Conservation (phyloP, 1,140 invertebrate species). For the Halictus rubicundus region DNA sequence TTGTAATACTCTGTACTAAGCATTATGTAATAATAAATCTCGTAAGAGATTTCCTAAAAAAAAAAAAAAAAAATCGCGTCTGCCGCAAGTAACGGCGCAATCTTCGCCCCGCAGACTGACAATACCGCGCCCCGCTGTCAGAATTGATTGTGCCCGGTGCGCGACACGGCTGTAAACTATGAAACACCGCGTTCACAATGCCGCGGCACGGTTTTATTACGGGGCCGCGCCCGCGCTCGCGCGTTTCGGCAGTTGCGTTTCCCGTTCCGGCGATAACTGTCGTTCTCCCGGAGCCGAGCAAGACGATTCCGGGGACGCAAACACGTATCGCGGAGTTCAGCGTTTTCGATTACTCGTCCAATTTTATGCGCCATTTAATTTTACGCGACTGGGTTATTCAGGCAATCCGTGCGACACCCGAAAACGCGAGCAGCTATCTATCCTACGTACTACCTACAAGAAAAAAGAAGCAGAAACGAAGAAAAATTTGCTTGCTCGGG, state of each 20-base stretch:
- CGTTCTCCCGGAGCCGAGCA: neutral
- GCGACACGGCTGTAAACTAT: neutral
- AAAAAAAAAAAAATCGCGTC: too few relatives aligned
- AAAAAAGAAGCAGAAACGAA: too few relatives aligned
- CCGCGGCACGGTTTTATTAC: neutral
- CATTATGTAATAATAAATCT: too few relatives aligned
- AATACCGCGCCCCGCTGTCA: too few relatives aligned
- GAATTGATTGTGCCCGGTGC: neutral
- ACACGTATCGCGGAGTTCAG: constrained; percentile 9
- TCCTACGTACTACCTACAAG: too few relatives aligned
- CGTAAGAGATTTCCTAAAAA: too few relatives aligned
- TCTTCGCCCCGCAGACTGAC: too few relatives aligned
- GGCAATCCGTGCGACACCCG: neutral
- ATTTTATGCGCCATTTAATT: constrained; percentile 10
- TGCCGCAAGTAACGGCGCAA: too few relatives aligned
- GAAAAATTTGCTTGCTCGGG: too few relatives aligned
- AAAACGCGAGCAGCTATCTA: too few relatives aligned
- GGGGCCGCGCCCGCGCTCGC: neutral
- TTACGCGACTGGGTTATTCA: neutral
- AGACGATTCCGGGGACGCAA: neutral
- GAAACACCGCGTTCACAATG: neutral
- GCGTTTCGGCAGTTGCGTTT: neutral
- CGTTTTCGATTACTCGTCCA: constrained; percentile 1
- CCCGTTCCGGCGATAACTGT: neutral
- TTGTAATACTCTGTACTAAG: too few relatives aligned